phyloP scores from a whole-genome alignment of 2,797 vertebrate species.

The Enteromius argenteus region DNA sequence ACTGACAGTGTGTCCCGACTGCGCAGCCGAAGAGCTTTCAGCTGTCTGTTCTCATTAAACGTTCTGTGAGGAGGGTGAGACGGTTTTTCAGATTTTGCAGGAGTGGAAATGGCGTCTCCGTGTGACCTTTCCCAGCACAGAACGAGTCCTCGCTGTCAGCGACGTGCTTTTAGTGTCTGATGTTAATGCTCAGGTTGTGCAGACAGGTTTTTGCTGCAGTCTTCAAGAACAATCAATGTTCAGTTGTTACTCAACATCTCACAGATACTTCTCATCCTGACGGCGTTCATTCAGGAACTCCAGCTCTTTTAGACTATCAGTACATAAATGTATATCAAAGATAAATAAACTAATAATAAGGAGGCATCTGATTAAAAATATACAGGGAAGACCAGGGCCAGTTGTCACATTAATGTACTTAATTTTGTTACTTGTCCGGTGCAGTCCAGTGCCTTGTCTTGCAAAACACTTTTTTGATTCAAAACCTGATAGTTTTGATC shows the following conservation, averaged over 20 bases:
- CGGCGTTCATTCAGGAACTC: neutral
- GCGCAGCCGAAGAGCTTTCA: conserved; percentile 12
- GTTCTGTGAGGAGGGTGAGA: conserved; percentile 2
- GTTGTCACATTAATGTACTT: neutral
- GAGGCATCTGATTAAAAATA: neutral
- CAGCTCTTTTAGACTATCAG: neutral
- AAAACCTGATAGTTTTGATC: neutral
- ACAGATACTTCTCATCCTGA: neutral
- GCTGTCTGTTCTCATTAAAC: conserved; percentile 34
- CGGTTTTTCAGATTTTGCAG: neutral
- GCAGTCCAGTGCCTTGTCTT: neutral
- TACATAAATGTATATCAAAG: neutral
- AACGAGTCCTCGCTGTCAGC: conserved; percentile 4
- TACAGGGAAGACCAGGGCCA: neutral
- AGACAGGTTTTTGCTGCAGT: neutral
- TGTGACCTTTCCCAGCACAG: conserved; percentile 43
- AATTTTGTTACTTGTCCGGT: too few relatives aligned
- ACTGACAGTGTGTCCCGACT: conserved; percentile 7
- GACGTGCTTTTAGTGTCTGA: neutral
- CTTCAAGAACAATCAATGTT: neutral
- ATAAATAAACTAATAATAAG: neutral
- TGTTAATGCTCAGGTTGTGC: conserved; percentile 8
- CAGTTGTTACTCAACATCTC: neutral
- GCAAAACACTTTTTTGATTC: neutral
- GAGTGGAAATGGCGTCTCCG: conserved; percentile 26